A percentile compares a stretch with the other conserved stretches of the same genome.
These are phyloP conservation scores for Andricus grossulariae DNA, from an alignment of 1,140 invertebrate species.

Conservation along the genomic window DNA sequence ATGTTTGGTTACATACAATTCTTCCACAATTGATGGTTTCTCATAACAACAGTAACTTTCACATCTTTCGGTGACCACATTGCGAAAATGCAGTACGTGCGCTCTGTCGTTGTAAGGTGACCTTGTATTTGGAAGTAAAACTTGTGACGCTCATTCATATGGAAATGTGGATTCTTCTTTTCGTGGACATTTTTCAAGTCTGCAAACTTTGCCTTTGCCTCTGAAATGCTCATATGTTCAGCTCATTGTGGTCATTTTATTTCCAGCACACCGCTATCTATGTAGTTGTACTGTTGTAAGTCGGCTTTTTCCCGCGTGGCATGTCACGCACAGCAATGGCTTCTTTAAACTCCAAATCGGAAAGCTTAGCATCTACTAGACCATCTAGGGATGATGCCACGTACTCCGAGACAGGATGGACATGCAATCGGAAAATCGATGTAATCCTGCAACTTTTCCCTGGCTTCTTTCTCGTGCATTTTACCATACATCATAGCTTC, in stretches of 20 bases:
- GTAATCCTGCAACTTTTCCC: slow-evolving; percentile 47
- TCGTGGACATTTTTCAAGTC: slow-evolving; percentile 44
- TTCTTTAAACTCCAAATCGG: neutral
- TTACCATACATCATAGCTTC: slow-evolving; percentile 53
- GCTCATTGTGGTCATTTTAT: slow-evolving; percentile 64
- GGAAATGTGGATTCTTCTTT: slow-evolving; percentile 26
- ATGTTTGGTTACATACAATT: slow-evolving; percentile 42
- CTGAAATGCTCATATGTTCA: slow-evolving; percentile 39
- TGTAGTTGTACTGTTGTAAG: neutral
- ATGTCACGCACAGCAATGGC: neutral
- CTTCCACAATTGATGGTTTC: slow-evolving; percentile 53
- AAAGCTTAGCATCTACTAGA: slow-evolving; percentile 48
- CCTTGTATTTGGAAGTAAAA: slow-evolving; percentile 71
- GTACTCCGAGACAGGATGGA: slow-evolving; percentile 57
- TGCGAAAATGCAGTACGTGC: slow-evolving; percentile 65
- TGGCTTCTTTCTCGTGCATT: slow-evolving; percentile 60
- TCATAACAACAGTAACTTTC: slow-evolving; percentile 40
- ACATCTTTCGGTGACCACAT: slow-evolving; percentile 58
- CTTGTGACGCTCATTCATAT: slow-evolving; percentile 61
- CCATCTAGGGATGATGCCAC: slow-evolving; percentile 71
- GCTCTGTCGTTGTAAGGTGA: slow-evolving; percentile 63
- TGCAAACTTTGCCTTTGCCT: slow-evolving; percentile 42
- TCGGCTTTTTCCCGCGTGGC: neutral
- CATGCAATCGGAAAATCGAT: slow-evolving; percentile 57
- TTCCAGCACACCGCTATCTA: slow-evolving; percentile 61